Conservation (phyloP, 1,140 invertebrate species). For the Saccostrea echinata region DNA sequence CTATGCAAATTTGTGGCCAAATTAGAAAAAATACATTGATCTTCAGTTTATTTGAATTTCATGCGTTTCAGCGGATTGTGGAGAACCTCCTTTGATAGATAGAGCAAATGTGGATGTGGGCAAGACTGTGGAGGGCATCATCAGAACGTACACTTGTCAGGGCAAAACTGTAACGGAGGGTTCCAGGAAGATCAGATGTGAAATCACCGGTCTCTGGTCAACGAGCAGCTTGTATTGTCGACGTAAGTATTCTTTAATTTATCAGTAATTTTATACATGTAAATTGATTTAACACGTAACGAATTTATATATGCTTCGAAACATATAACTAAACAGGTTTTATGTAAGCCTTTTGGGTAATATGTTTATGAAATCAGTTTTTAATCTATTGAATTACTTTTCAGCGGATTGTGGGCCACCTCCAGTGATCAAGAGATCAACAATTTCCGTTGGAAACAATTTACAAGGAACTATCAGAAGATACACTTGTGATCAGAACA, state of each 20-base stretch:
- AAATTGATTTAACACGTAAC: neutral
- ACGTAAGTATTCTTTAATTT: neutral
- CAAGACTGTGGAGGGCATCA: conserved; percentile 12
- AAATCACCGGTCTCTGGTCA: neutral
- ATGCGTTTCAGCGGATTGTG: conserved; percentile 18
- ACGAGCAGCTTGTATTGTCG: neutral
- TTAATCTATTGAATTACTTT: neutral
- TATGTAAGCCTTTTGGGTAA: too few relatives aligned
- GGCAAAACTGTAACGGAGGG: conserved; percentile 16
- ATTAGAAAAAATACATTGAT: too few relatives aligned
- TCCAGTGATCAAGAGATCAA: neutral
- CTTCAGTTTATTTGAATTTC: neutral
- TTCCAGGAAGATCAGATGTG: neutral
- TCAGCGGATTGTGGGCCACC: conserved; percentile 23
- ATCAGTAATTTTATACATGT: neutral
- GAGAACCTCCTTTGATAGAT: conserved; percentile 1
- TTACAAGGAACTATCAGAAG: neutral
- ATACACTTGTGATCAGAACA: conserved; percentile 16
- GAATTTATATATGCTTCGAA: too few relatives aligned
- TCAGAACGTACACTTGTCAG: conserved; percentile 26
- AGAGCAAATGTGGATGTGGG: neutral
- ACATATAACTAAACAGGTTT: too few relatives aligned
- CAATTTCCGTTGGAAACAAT: neutral
- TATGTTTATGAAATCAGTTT: too few relatives aligned
- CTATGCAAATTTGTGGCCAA: too few relatives aligned